Conservation (phyloP, 2,113 vertebrate species). For the Gnathonemus longibarbis region DNA sequence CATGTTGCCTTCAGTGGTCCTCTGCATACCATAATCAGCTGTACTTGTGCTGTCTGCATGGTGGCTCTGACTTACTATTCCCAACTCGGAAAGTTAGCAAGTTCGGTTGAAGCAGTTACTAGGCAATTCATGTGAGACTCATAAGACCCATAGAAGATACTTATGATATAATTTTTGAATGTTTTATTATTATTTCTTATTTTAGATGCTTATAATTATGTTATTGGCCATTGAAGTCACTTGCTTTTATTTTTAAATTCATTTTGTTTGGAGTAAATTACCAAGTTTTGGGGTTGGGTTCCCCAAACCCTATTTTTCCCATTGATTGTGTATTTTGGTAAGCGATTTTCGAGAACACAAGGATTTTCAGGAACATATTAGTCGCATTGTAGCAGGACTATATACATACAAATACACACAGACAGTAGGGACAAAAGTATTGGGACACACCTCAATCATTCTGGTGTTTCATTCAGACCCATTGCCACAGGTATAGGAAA, state of each 20-base stretch:
- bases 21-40: no score
- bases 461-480: neutral
- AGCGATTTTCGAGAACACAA: neutral
- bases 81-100: no score
- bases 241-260: neutral
- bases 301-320: neutral
- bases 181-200: neutral
- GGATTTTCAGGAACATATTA: neutral
- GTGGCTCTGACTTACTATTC: no score
- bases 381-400: neutral
- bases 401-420: neutral
- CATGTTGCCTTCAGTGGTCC: no score
- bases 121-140: no score
- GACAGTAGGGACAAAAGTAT: neutral
- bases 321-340: neutral
- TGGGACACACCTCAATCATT: neutral
- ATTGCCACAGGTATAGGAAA: no score
- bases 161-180: neutral
- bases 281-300: neutral
- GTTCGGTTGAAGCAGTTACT: no score
- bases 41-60: no score
- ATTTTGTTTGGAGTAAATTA: neutral
- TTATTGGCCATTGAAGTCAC: neutral
- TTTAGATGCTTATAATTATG: neutral
- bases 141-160: neutral